Percentiles rank a stretch among this genome's conserved stretches.
Evolutionary conservation across 2,888 invertebrate genomes (phyloP).

Genomic region (Heteromyza rotundicornis): DNA sequence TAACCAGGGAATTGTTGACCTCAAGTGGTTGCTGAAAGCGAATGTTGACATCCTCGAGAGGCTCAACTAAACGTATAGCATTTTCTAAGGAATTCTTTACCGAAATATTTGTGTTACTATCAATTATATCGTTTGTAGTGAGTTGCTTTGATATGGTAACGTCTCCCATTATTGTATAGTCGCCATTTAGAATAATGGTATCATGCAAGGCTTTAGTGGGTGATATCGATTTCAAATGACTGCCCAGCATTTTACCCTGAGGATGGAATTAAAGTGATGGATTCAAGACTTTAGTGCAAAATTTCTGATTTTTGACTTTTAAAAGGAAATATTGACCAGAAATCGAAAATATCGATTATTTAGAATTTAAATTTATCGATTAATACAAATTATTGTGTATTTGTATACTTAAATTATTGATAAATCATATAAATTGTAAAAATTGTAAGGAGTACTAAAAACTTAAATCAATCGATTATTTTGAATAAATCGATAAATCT

Average conservation of each 20-base stretch:
- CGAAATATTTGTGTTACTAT: slow-evolving; percentile 36
- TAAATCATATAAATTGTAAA: too few relatives aligned
- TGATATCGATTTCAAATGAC: slow-evolving; percentile 59
- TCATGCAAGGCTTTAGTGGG: slow-evolving; percentile 63
- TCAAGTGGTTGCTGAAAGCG: slow-evolving; percentile 44
- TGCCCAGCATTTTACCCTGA: slow-evolving; percentile 63
- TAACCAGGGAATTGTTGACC: slow-evolving; percentile 58
- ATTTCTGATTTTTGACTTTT: too few relatives aligned
- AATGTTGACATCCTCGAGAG: slow-evolving; percentile 44
- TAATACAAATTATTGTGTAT: too few relatives aligned
- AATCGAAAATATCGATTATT: too few relatives aligned
- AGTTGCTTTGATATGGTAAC: slow-evolving; percentile 63
- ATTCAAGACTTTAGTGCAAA: too few relatives aligned
- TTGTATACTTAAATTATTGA: too few relatives aligned
- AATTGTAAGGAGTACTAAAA: too few relatives aligned
- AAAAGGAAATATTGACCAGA: too few relatives aligned
- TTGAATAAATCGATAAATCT: too few relatives aligned
- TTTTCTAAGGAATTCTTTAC: slow-evolving; percentile 35
- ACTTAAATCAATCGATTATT: too few relatives aligned
- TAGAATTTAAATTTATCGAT: too few relatives aligned
- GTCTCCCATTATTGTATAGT: slow-evolving; percentile 62
- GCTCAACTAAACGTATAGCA: slow-evolving; percentile 44
- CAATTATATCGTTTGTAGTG: slow-evolving; percentile 46
- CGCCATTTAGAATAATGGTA: slow-evolving; percentile 60
- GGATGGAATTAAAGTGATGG: too few relatives aligned